A percentile compares a stretch with the other conserved stretches of the same genome.
Evolutionary conservation across 2,888 invertebrate genomes (phyloP).

Genomic region (Dolichomitus sp.): DNA sequence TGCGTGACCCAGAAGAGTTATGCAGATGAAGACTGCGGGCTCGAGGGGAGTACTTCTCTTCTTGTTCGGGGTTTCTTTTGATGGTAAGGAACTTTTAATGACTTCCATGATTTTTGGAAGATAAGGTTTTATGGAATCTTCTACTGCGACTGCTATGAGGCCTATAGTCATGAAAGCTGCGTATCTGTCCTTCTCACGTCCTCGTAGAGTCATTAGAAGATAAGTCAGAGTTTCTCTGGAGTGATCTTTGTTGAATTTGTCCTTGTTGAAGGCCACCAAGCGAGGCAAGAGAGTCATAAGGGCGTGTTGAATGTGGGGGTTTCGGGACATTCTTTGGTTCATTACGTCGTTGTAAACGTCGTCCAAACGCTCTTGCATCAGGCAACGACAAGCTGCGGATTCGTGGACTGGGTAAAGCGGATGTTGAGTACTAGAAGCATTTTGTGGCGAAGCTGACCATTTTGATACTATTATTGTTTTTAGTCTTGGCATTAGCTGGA

Average conservation of each 20-base stretch:
- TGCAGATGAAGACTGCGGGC: conserved; percentile 97
- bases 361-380: conserved; percentile 94
- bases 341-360: conserved; percentile 93
- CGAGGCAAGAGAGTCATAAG: conserved; percentile 95
- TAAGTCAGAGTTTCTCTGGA: conserved; percentile 92
- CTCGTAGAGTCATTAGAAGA: conserved; percentile 91
- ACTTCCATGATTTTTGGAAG: conserved; percentile 95
- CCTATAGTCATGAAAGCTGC: conserved; percentile 97
- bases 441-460: conserved; percentile 79
- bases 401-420: conserved; percentile 89
- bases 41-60: conserved; percentile 91
- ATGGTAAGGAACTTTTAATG: conserved; percentile 92
- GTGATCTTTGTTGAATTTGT: conserved; percentile 92
- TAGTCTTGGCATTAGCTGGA: conserved; percentile 88
- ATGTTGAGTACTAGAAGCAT: conserved; percentile 75
- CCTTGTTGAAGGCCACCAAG: conserved; percentile 96
- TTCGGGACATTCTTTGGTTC: conserved; percentile 92
- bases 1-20: conserved; percentile 96
- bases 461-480: conserved; percentile 88
- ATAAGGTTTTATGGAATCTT: conserved; percentile 92
- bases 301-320: conserved; percentile 94
- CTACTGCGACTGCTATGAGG: conserved; percentile 95
- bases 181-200: conserved; percentile 94
- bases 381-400: conserved; percentile 94
- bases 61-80: conserved; percentile 92